These are phyloP conservation scores for Sitophilus oryzae DNA, from an alignment of 1,140 invertebrate genomes.

Conservation along the genomic window DNA sequence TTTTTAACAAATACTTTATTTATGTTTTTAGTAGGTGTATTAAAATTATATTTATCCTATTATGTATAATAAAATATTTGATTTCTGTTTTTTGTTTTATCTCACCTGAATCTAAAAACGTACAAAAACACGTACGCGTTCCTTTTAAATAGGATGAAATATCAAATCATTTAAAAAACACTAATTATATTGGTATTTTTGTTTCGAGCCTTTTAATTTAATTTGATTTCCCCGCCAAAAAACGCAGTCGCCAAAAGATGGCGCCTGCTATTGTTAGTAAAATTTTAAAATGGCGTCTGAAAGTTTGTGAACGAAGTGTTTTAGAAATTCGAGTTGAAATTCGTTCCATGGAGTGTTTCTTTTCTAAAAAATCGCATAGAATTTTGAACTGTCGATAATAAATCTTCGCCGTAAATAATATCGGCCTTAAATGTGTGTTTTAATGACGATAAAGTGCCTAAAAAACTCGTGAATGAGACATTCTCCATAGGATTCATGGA, in stretches of 20 bases:
- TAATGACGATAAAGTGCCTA: constrained; percentile 25
- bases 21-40: too few relatives aligned
- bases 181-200: neutral
- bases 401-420: neutral
- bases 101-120: too few relatives aligned
- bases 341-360: constrained; percentile 16
- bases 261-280: constrained; percentile 38
- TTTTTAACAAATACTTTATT: too few relatives aligned
- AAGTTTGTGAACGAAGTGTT: constrained; percentile 37
- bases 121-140: too few relatives aligned
- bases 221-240: constrained; percentile 31
- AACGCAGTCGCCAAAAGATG: constrained; percentile 32
- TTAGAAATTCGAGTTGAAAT: constrained; percentile 27
- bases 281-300: constrained; percentile 38
- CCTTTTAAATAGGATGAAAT: too few relatives aligned
- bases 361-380: constrained; percentile 10
- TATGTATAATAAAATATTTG: too few relatives aligned
- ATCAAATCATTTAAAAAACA: constrained; percentile 1
- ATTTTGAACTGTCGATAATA: neutral
- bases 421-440: constrained; percentile 4
- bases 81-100: too few relatives aligned
- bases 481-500: constrained; percentile 31
- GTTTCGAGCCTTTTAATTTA: neutral
- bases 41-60: too few relatives aligned
- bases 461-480: constrained; percentile 24